phyloP scores from a whole-genome alignment of 2,113 vertebrate species.

The Cebidichthys violaceus region DNA sequence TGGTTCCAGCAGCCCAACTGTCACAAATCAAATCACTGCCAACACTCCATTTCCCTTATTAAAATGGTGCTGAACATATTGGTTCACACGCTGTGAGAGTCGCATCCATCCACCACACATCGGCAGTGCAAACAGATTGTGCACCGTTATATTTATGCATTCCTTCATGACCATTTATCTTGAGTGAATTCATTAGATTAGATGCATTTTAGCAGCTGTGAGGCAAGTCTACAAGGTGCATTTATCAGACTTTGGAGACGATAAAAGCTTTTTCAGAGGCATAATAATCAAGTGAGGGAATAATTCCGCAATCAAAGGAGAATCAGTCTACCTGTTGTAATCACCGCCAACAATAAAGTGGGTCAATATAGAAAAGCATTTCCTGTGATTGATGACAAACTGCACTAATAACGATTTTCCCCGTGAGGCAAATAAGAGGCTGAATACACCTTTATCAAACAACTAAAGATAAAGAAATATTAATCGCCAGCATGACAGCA shows the following conservation, averaged over 20 bases:
- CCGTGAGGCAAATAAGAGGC: neutral
- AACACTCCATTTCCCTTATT: conserved; percentile 74
- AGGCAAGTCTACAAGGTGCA: conserved; percentile 1
- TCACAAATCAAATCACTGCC: conserved; percentile 76
- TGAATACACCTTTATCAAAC: conserved; percentile 12
- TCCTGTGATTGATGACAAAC: conserved; percentile 23
- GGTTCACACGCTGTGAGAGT: conserved; percentile 36
- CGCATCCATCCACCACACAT: conserved; percentile 36
- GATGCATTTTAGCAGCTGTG: neutral
- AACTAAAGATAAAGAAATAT: neutral
- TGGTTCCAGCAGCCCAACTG: conserved; percentile 72
- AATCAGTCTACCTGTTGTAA: conserved; percentile 36
- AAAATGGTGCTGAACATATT: conserved; percentile 53
- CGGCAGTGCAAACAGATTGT: conserved; percentile 37
- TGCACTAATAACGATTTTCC: conserved; percentile 11
- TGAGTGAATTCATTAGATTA: conserved; percentile 22
- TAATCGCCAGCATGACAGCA: neutral
- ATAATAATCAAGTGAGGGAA: conserved; percentile 19
- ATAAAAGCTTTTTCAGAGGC: conserved; percentile 32
- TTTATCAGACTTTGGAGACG: conserved; percentile 28
- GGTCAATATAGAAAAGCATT: conserved; percentile 15
- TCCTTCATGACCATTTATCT: conserved; percentile 12
- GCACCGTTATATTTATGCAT: conserved; percentile 3
- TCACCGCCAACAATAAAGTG: conserved; percentile 7
- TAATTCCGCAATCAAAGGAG: conserved; percentile 20